Evolutionary conservation across 1,140 invertebrate genomes (phyloP).

Genomic region (Microplitis mediator): DNA sequence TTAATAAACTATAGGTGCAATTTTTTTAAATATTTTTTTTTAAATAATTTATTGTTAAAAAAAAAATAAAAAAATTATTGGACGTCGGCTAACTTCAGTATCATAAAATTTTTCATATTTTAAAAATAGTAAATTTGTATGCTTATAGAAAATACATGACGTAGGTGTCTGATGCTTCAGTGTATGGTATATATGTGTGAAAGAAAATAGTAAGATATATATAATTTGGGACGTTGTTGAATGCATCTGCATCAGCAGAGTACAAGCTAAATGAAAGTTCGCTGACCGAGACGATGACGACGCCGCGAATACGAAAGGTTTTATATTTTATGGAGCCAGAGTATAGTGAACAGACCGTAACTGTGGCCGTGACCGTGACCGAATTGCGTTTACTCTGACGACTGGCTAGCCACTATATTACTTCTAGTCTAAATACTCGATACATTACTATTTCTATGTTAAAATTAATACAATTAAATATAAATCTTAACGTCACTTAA

Average conservation of each 20-base stretch:
- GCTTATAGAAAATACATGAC: too few relatives aligned
- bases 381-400: constrained; percentile 41
- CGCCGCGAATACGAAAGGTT: constrained; percentile 7
- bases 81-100: too few relatives aligned
- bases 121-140: background rate
- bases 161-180: too few relatives aligned
- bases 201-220: constrained; percentile 1
- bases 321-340: constrained; percentile 7
- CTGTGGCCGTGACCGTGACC: constrained; percentile 53
- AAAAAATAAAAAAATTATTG: too few relatives aligned
- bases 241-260: constrained; percentile 1
- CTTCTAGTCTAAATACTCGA: constrained; percentile 13
- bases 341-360: constrained; percentile 43
- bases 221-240: constrained; percentile 13
- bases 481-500: background rate
- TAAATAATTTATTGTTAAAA: too few relatives aligned
- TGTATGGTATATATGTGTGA: background rate
- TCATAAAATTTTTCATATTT: too few relatives aligned
- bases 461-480: background rate
- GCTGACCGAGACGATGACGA: constrained; percentile 28
- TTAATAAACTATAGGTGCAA: too few relatives aligned
- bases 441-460: background rate
- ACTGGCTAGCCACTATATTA: constrained; percentile 36
- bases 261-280: constrained; percentile 29
- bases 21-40: too few relatives aligned